These are phyloP conservation scores for Agrenia bidenticulata DNA, from an alignment of 2,888 invertebrate species.

Conservation along the genomic window DNA sequence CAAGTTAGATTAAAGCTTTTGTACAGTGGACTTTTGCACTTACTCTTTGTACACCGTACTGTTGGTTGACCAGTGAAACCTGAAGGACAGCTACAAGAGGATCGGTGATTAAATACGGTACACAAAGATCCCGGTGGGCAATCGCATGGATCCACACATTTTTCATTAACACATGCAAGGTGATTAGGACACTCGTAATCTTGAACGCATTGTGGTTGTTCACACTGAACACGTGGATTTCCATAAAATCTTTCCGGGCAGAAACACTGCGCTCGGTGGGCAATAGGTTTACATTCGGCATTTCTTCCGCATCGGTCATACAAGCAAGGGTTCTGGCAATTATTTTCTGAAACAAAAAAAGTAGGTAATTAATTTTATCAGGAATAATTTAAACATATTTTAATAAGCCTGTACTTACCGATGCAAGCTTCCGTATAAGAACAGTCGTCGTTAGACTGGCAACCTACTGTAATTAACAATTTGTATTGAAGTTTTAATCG, in stretches of 20 bases:
- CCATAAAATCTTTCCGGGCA: constrained; percentile 75
- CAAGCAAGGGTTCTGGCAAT: constrained; percentile 76
- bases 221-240: constrained; percentile 75
- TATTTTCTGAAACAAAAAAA: no score
- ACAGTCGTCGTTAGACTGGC: constrained; percentile 81
- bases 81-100: constrained; percentile 77
- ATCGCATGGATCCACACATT: constrained; percentile 80
- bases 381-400: no score
- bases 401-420: constrained; percentile 58
- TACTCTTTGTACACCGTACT: constrained; percentile 65
- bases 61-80: constrained; percentile 78
- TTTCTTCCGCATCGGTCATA: constrained; percentile 77
- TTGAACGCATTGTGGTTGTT: constrained; percentile 71
- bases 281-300: constrained; percentile 73
- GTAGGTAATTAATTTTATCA: no score
- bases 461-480: constrained; percentile 67
- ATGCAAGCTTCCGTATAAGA: constrained; percentile 78
- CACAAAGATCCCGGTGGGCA: constrained; percentile 79
- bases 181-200: constrained; percentile 77
- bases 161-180: constrained; percentile 74
- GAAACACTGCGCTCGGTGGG: constrained; percentile 76
- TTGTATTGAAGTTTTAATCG: constrained; percentile 25
- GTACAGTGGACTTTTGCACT: constrained; percentile 26
- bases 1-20: no score
- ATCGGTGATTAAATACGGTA: constrained; percentile 71